Base-by-base conservation (phyloP, 2,888 invertebrate species). In the Ceramica pisi region DNA sequence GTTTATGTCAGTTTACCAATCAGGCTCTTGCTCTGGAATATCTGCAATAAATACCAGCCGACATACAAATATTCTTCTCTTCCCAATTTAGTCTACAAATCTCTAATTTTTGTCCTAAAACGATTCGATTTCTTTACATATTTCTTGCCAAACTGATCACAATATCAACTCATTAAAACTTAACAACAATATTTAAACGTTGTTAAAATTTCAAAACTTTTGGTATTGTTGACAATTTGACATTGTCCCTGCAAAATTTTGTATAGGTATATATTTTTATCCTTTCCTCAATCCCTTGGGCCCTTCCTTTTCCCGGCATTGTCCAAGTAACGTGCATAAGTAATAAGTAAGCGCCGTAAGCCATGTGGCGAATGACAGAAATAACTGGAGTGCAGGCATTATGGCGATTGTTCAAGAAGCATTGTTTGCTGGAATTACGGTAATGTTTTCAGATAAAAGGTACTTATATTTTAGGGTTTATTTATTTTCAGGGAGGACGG, bases 371-470 rank as follows among this genome's bases (percentile, higher is more conserved):
- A 6, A 67, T n/a, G 73, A 38, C 60, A 44, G 16, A 71, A 59
- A 78, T 78, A 78, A 71, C 44, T 53, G 14, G 63, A 56, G 31
- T 46, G 56, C 60, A 71, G 55, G 21, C 48, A 69, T 81, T 80
- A 53, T 16, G 53, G 10, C 53, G 12, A 78, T 78, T 64, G 71
- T 67, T 57, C 44, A n/a, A 72, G 41, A 7, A 35, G 53, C 23
- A 70, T 81, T 78, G 78, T 78, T 63, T 51, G 82, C 56, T 19
- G 48, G 69, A 64, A 74, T 80, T 62, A 75, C 16, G 35, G 10
- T 67, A 77, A 48, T 61, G 82, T 57, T 81, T 69, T 26, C 21
- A 21, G 4, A 60, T 64, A 60, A 81, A 76, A 81, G 51, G 46
- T 46, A 31, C 6, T 31, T 38, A 1, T 14, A 38, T 77, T 68